Evolutionary conservation across 1,140 invertebrate genomes (phyloP), one percentile per base, ranked within the genome.

Genomic region (Papilio dardanus): DNA sequence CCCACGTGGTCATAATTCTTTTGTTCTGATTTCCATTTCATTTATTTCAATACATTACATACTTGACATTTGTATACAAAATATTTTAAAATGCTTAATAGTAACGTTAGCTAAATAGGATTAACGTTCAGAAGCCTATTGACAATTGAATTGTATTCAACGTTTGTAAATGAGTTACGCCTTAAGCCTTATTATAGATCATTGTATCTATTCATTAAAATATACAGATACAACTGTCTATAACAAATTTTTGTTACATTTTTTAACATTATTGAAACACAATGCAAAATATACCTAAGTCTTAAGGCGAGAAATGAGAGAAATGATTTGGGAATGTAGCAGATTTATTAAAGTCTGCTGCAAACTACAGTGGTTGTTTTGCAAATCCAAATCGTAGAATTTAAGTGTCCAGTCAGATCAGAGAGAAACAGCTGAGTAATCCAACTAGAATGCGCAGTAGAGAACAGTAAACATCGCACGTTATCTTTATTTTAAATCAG

Each of bases 11-110:
- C 66, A 73, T 79, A 79, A 81, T 81, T 83, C 83, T 79, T 86
- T 88, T 88, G 86, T 88, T 85, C 77, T 79, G 62, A 71, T 75
- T 81, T 81, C 77, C 76, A 78, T 78, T 77, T 71, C 40, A 76
- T 78, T 77, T 81, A 73, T 83, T 62, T 12, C 24, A 67, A 31
- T 31, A 66, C 62, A 33, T 35, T 62, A 28, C 54, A 24, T 62
- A 58, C 28, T 28, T 62, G 54, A 62, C 54, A 62, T 62, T 62
- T 62, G 54, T 62, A 62, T 62, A 62, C 54, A 62, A 62, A 62
- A 62, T 28, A 62, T 62, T 28, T 62, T 62, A 14, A 62, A 62
- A 62, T 16, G 12, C 54, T 12, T 58, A 28, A 62, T 30, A 62
- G 54, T 62, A 62, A 62, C 54, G 54, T 62, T 28, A 62, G 10